Evolutionary conservation across 1,140 invertebrate genomes (phyloP).

Genomic region (Polypedilum vanderplanki): DNA sequence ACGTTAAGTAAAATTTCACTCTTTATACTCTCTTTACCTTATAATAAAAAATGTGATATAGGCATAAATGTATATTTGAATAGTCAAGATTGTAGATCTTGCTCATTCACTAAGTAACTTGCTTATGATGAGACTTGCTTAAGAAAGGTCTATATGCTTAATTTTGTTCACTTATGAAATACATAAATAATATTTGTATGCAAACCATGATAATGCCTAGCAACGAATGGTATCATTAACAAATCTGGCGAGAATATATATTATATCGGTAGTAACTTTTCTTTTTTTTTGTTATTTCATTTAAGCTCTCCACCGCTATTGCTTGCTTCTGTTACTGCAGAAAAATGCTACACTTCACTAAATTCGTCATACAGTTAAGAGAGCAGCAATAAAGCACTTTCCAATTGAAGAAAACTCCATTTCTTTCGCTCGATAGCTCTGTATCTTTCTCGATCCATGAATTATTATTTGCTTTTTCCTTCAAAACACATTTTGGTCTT

Average conservation of each 20-base stretch:
- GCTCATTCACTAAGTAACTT: background rate
- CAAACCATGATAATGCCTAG: background rate
- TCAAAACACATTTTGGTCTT: conserved; percentile 3
- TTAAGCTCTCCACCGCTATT: background rate
- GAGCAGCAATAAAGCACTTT: conserved; percentile 1
- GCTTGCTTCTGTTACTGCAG: background rate
- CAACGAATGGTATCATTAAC: conserved; percentile 6
- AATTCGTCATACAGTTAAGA: conserved; percentile 15
- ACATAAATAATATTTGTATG: background rate
- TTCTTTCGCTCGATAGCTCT: background rate
- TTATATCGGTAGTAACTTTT: background rate
- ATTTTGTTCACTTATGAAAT: background rate
- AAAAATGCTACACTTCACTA: conserved; percentile 17
- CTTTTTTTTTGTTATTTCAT: background rate
- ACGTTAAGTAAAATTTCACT: background rate
- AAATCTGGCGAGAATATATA: background rate
- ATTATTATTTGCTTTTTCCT: background rate
- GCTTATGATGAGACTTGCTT: background rate
- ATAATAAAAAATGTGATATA: too few species aligned
- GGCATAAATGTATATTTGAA: background rate
- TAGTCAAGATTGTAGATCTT: background rate
- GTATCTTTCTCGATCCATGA: background rate
- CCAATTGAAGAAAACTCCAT: background rate
- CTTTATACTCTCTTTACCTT: background rate
- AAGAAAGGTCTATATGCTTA: background rate